phyloP scores from a whole-genome alignment of 1,140 invertebrate species.

The Prorops nasuta region DNA sequence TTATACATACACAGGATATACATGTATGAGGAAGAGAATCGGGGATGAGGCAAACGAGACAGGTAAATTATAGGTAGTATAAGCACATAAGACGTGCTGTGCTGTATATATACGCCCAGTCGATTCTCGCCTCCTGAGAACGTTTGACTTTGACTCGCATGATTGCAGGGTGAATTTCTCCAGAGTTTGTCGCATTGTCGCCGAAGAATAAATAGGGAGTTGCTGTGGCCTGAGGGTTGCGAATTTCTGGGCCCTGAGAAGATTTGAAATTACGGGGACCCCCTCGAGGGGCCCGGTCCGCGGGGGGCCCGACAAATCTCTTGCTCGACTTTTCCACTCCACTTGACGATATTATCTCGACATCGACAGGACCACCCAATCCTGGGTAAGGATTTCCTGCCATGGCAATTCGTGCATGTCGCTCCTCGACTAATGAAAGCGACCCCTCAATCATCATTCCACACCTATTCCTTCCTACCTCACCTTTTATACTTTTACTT shows the following conservation, averaged over 20 bases:
- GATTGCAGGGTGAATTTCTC: constrained; percentile 58
- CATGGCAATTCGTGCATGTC: not conserved
- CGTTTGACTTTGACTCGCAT: constrained; percentile 54
- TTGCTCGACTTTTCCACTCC: constrained; percentile 30
- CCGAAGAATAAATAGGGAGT: constrained; percentile 48
- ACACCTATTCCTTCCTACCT: no score
- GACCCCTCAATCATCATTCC: no score
- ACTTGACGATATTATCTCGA: constrained; percentile 39
- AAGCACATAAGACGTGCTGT: no score
- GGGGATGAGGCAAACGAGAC: no score
- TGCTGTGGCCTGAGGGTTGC: constrained; percentile 46
- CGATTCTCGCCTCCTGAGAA: constrained; percentile 41
- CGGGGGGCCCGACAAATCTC: constrained; percentile 1
- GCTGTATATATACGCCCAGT: no score
- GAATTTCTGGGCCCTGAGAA: constrained; percentile 43
- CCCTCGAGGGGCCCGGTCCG: constrained; percentile 9
- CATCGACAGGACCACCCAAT: constrained; percentile 49
- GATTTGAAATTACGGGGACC: constrained; percentile 50
- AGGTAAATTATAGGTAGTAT: no score
- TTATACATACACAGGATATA: no score
- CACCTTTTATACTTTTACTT: no score
- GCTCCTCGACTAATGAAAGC: not conserved
- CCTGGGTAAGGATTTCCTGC: constrained; percentile 35
- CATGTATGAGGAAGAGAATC: no score
- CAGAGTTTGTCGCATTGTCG: constrained; percentile 53